Conservation (phyloP, 2,113 vertebrate genomes). For the Prietella phreatophila region DNA sequence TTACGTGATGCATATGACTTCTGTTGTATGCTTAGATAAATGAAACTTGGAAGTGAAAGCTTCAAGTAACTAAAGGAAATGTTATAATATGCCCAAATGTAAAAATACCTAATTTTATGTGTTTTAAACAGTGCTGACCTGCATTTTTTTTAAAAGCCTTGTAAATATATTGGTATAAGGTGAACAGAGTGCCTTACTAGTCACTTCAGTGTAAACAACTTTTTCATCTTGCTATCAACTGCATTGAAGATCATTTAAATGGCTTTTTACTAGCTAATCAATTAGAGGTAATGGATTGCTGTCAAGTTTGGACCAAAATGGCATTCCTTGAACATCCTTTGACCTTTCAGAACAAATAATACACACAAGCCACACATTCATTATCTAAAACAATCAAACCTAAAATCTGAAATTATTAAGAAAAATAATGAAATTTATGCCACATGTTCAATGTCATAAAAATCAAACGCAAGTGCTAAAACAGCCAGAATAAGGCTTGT, state of each 20-base stretch:
- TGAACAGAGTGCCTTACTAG: background rate
- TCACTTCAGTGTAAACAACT: constrained; percentile 20
- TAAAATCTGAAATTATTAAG: background rate
- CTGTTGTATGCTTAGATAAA: background rate
- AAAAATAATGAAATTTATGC: background rate
- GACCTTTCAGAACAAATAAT: background rate
- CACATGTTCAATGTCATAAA: constrained; percentile 29
- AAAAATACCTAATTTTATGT: background rate
- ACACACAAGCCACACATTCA: background rate
- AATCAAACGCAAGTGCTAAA: constrained; percentile 19
- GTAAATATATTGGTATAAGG: background rate
- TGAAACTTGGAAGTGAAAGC: background rate
- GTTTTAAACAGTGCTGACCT: background rate
- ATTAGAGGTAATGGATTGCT: constrained; percentile 21
- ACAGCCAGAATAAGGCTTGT: background rate
- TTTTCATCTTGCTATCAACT: constrained; percentile 10
- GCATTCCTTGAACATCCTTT: background rate
- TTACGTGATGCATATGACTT: background rate
- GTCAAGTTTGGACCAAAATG: constrained; percentile 17
- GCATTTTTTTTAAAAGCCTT: background rate
- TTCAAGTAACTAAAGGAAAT: background rate
- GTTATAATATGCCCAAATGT: background rate
- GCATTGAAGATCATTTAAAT: constrained; percentile 22
- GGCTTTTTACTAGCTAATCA: constrained; percentile 25
- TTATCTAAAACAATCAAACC: background rate